phyloP scores from a whole-genome alignment of 2,113 vertebrate genomes.

The Mormoops blainvillei region DNA sequence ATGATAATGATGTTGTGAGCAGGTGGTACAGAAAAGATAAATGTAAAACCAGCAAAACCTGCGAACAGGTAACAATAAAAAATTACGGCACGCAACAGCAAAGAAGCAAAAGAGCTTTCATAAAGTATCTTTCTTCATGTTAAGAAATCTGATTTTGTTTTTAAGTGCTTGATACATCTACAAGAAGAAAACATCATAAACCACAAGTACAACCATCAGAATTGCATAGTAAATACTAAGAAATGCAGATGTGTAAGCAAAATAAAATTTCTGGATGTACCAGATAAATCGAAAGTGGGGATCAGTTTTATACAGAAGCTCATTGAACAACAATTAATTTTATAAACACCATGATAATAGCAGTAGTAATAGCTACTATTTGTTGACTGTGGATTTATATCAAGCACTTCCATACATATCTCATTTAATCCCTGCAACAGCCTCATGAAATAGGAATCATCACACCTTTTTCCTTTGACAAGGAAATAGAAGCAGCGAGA shows the following conservation, averaged over 20 bases:
- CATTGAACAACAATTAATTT: conserved; percentile 18
- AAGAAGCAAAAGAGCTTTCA: not conserved
- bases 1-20: not conserved
- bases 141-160: conserved; percentile 15
- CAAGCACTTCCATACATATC: not conserved
- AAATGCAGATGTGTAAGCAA: not conserved
- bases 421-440: not conserved
- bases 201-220: not conserved
- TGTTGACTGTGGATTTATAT: not conserved
- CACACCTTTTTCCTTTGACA: not conserved
- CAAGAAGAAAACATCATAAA: not conserved
- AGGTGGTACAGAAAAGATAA: not conserved
- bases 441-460: conserved; percentile 13
- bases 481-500: not conserved
- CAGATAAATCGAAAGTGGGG: not conserved
- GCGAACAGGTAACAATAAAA: conserved; percentile 4
- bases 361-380: not conserved
- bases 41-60: not conserved
- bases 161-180: not conserved
- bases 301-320: conserved; percentile 12
- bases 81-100: not conserved
- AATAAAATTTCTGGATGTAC: not conserved
- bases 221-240: not conserved
- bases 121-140: not conserved
- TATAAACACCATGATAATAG: not conserved